A percentile compares a stretch with the other conserved stretches of the same genome.
phyloP scores from a whole-genome alignment of 2,113 vertebrate genomes.

The Cyanoliseus patagonus region DNA sequence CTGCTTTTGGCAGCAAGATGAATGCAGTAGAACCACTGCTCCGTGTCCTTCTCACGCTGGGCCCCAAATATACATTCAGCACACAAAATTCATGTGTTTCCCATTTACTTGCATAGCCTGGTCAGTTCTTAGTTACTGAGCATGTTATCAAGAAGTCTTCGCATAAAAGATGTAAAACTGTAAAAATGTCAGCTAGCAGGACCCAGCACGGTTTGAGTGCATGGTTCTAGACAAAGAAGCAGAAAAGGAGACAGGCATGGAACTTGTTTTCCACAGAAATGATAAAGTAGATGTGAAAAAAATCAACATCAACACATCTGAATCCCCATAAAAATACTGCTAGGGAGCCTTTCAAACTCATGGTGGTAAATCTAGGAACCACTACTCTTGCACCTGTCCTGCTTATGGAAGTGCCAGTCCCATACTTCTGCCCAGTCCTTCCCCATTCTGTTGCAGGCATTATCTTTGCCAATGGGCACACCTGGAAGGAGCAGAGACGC shows the following conservation, averaged over 20 bases:
- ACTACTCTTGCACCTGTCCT: neutral
- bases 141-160: neutral
- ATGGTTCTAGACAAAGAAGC: neutral
- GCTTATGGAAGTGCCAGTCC: neutral
- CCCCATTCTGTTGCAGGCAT: slow-evolving; percentile 3
- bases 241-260: neutral
- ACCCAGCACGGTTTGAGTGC: neutral
- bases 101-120: neutral
- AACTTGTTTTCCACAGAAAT: neutral
- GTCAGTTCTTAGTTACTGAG: neutral
- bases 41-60: neutral
- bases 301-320: neutral
- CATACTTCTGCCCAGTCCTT: neutral
- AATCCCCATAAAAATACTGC: neutral
- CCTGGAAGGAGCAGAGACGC: slow-evolving; percentile 63
- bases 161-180: neutral
- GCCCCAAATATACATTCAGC: neutral
- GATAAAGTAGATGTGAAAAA: neutral
- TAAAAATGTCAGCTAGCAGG: neutral
- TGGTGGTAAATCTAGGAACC: neutral
- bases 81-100: neutral
- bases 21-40: neutral
- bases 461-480: slow-evolving; percentile 27
- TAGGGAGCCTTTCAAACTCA: neutral
- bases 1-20: neutral